Percentiles rank a stretch among this genome's conserved stretches.
These are phyloP conservation scores for Reticulitermes lucifugus DNA, from an alignment of 2,888 invertebrate genomes.

Conservation along the genomic window DNA sequence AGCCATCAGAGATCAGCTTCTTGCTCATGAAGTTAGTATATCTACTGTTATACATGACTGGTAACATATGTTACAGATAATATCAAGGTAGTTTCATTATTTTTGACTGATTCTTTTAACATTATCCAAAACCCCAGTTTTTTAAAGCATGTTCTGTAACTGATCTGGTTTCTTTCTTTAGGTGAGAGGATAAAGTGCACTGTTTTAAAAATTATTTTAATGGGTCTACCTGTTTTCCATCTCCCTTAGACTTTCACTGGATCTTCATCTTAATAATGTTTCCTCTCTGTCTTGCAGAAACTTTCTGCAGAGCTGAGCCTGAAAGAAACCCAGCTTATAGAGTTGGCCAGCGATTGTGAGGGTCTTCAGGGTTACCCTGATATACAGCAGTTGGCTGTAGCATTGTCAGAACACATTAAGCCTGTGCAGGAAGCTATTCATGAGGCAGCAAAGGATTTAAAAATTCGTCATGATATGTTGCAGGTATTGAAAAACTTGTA, in stretches of 20 bases:
- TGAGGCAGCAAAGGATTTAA: slow-evolving; percentile 50
- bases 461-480: slow-evolving; percentile 51
- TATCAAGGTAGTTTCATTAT: no score
- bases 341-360: slow-evolving; percentile 65
- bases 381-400: slow-evolving; percentile 64
- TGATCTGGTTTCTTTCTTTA: no score
- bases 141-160: no score
- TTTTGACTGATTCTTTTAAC: no score
- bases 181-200: no score
- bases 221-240: no score
- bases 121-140: no score
- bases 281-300: slow-evolving; percentile 60
- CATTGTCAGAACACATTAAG: slow-evolving; percentile 54
- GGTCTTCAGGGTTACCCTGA: slow-evolving; percentile 66
- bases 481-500: slow-evolving; percentile 52
- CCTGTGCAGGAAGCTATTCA: slow-evolving; percentile 49
- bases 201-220: no score
- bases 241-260: no score
- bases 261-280: not conserved
- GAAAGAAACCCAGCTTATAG: slow-evolving; percentile 65
- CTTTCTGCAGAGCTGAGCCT: slow-evolving; percentile 62
- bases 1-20: slow-evolving; percentile 46
- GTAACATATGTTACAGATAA: no score
- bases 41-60: no score
- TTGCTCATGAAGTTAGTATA: slow-evolving; percentile 51